phyloP scores from a whole-genome alignment of 2,888 invertebrate genomes.

The Synanthedon vespiformis region DNA sequence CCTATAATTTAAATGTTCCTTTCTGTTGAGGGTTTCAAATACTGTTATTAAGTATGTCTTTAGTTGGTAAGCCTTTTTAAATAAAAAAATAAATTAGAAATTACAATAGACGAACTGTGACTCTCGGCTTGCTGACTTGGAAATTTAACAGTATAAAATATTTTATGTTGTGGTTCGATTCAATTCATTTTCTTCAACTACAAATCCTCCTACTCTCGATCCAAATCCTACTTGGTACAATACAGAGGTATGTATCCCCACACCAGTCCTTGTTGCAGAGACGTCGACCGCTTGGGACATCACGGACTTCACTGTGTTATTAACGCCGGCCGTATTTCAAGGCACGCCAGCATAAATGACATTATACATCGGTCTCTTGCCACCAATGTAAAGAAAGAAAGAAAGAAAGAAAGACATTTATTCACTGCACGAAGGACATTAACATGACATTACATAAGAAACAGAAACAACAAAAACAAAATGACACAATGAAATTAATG shows the following conservation, averaged over 20 bases:
- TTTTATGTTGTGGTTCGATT: background rate
- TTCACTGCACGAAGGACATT: too few relatives aligned
- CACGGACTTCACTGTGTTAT: background rate
- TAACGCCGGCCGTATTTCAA: background rate
- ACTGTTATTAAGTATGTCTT: too few relatives aligned
- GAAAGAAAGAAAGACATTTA: too few relatives aligned
- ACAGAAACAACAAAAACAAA: too few relatives aligned
- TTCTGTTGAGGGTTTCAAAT: too few relatives aligned
- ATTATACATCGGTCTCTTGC: background rate
- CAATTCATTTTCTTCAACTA: background rate
- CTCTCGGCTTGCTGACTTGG: background rate
- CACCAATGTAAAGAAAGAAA: too few relatives aligned
- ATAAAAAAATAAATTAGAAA: too few relatives aligned
- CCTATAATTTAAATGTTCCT: too few relatives aligned
- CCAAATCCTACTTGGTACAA: background rate
- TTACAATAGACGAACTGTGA: background rate
- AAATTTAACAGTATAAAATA: too few relatives aligned
- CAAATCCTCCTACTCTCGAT: background rate
- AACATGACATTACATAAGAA: too few relatives aligned
- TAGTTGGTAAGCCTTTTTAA: too few relatives aligned
- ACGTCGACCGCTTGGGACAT: background rate
- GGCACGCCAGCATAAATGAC: background rate
- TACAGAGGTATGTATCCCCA: background rate
- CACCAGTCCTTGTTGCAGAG: background rate
- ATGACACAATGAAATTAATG: too few relatives aligned